Base-by-base conservation (phyloP, 1,140 invertebrate species). In the Brachionus sp. region DNA sequence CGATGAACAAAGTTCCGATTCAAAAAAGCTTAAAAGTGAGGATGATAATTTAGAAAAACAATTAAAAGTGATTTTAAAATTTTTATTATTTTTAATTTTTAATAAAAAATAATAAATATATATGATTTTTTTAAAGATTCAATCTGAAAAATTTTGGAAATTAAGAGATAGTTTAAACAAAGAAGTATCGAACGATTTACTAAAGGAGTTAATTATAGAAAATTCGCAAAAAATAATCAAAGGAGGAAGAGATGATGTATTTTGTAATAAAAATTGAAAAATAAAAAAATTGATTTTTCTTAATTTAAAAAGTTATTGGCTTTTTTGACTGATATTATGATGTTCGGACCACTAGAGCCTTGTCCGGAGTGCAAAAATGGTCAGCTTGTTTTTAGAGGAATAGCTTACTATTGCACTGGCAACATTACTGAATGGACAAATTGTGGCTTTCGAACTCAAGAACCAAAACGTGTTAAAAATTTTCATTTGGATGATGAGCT, bases 401-500 rank as follows among this genome's bases (percentile, higher is more conserved):
- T 92, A 85, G 93, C 93, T 0, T 97, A 96, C 86, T 89, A 91
- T 84, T 97, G 95, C 86, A 89, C 88, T 85, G 96, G 96, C 53
- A 90, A 93, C 87, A 85, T 96, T 39, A 93, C 92, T 25, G 96
- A 96, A 87, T 98, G 95, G 94, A 93, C 94, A 0, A 95, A 94
- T 88, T 98, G 97, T 88, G 90, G 91, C 53, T 92, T 93, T 85
- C 86, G 92, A 7, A 92, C 92, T 0, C 91, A 92, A 85, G 91
- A 92, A 23, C 96, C 96, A 6, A 91, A 93, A 85, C 89, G 94
- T 77, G 23, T 6, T 13, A 91, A 87, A n/a, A 87, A 91, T 62
- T 94, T 96, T 85, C 91, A 91, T 86, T 42, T 83, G 1, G 64
- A 50, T 25, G 10, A 6, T 4, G 88, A 98, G 37, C 94, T 95